Base-by-base conservation (phyloP, 2,888 invertebrate genomes). In the Nemurella pictetii region DNA sequence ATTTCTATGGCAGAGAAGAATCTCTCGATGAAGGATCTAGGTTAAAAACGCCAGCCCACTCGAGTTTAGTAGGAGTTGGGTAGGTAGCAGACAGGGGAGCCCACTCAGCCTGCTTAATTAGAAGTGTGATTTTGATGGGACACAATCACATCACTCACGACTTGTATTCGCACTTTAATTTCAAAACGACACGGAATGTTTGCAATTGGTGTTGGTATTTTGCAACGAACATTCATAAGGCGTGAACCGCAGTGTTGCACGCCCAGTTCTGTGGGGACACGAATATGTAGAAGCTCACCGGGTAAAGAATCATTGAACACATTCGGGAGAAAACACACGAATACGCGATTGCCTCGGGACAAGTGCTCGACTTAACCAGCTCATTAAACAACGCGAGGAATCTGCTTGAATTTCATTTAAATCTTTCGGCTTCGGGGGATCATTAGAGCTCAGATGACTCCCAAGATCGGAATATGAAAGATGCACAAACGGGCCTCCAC, bases 401-500 rank as follows among this genome's bases (percentile, higher is more conserved):
- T 55, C 55, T 55, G 15, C 20, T 7, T 3, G 9, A 55, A 15
- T 20, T 55, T 55, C 55, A 55, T 55, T 55, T 20, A 20, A 20
- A 20, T 7, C 15, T 20, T 55, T 55, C 55, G 55, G 55, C 9
- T 55, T 55, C 15, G 20, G 9, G 55, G 55, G 55, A 82, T 82
- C 30, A 20, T 72, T 28, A 80, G 85, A 82, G 83, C 85, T 86
- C 86, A 86, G 84, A 86, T 86, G 84, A 87, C 85, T 87, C 85
- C 85, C 86, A 86, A 86, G 85, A 85, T 85, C 82, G 86, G 73
- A 85, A 86, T 87, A 84, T 85, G 86, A 86, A 85, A 86, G 87
- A 86, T 86, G 86, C 85, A 87, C 86, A 86, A 86, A 85, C 86
- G 85, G 85, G 85, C 84, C 86, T 86, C 81, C 86, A 87, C 86